Base-by-base conservation (phyloP, 2,888 invertebrate species). In the Ormyrus rosae region DNA sequence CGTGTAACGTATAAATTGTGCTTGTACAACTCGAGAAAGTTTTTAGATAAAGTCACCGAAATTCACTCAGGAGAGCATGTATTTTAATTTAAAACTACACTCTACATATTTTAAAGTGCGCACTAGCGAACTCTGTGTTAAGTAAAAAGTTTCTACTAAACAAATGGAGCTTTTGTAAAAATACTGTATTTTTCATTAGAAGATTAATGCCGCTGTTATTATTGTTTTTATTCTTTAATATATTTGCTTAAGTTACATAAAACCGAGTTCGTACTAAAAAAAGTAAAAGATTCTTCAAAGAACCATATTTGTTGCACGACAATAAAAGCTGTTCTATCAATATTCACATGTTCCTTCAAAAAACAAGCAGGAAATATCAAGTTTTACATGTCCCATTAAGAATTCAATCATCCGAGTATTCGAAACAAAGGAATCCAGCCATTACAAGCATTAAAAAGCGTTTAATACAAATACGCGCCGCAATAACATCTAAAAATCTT, bases 131-230 rank as follows among this genome's bases (percentile, higher is more conserved):
- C 75, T 78, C 65, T 51, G 58, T 68, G 64, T 78, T 65, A 65
- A 72, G 74, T 58, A 79, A 81, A 82, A 82, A 81, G 75, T 81
- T 82, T 71, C 60, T 75, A 55, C 61, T 72, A 55, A 63, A 64
- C 34, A 73, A 67, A 11, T 80, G 45, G 63, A 3, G 51, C 64
- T 72, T 72, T 60, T 19, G 19, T 50, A 67, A 67, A 53, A 34
- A 67, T 19, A 34, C 4, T 19, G 11, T 45, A 34, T 34, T 34
- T 34, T 34, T 34, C 34, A 34, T 34, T 34, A 34, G 34, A 34
- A 34, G 34, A 34, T 34, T 3, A 34, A 34, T 34, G 34, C 34
- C 34, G 34, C 34, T 4, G 34, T 34, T 34, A 34, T 34, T 34
- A 34, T 34, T 34, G 4, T 34, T 34, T 34, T 34, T 34, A 34